A percentile compares a stretch with the other conserved stretches of the same genome.
Conservation (phyloP, 2,797 vertebrate species). For the Kryptopterus vitreolus region DNA sequence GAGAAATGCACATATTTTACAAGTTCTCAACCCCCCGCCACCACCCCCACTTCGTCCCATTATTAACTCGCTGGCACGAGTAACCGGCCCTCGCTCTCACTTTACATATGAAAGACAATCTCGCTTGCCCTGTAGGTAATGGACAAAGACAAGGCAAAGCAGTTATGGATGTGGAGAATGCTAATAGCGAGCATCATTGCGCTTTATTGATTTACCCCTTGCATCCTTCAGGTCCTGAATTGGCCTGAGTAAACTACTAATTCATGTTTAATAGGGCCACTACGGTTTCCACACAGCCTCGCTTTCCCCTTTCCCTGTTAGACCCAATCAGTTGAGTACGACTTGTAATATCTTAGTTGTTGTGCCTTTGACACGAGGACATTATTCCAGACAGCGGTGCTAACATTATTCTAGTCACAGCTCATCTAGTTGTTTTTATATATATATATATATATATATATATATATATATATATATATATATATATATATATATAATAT, state of each 20-base stretch:
- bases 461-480: too few species aligned
- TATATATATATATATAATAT: too few species aligned
- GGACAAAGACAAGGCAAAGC: conserved; percentile 26
- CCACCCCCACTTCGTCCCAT: too few species aligned
- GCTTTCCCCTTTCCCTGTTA: conserved; percentile 21
- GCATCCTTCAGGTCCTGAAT: conserved; percentile 32
- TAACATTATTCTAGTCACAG: conserved; percentile 9
- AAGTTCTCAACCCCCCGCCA: too few species aligned
- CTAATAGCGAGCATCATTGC: conserved; percentile 30
- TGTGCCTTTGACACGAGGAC: not conserved
- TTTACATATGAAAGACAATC: conserved; percentile 24
- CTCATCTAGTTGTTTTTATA: conserved; percentile 8
- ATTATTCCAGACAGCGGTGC: not conserved
- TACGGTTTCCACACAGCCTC: conserved; percentile 1
- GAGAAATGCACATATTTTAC: conserved; percentile 18
- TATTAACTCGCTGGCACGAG: conserved; percentile 16
- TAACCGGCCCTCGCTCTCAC: not conserved
- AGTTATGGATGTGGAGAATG: conserved; percentile 15
- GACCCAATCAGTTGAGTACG: conserved; percentile 10
- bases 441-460: too few species aligned
- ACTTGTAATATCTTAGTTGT: not conserved
- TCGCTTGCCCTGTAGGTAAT: conserved; percentile 20
- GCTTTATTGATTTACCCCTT: conserved; percentile 35
- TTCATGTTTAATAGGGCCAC: conserved; percentile 28
- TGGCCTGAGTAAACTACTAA: conserved; percentile 35